Percentiles rank a stretch among this genome's conserved stretches.
Evolutionary conservation across 23 tunicate genomes (phyloP).

Genomic region (Oikopleura vanhoeffeni): DNA sequence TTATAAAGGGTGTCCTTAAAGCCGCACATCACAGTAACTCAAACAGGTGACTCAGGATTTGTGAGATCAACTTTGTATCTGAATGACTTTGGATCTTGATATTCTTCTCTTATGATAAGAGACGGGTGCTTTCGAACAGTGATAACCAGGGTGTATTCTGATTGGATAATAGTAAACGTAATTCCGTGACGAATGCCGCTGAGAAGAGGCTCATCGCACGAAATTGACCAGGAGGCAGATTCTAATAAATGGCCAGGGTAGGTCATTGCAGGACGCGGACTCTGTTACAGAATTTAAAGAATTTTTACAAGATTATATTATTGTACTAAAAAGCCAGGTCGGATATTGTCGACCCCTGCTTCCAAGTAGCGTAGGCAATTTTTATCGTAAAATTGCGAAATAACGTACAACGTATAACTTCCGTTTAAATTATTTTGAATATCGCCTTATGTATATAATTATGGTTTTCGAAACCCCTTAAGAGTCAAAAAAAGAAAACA

Average conservation of each 20-base stretch:
- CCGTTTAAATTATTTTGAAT: no score
- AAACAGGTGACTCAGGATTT: background rate
- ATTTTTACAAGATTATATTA: no score
- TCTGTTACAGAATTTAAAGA: background rate
- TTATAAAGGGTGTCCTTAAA: no score
- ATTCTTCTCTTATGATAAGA: background rate
- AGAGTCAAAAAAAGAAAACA: no score
- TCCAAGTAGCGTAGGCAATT: no score
- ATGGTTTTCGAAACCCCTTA: no score
- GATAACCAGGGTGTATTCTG: background rate
- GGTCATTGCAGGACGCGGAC: background rate
- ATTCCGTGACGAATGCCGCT: background rate
- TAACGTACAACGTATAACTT: no score
- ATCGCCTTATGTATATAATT: no score
- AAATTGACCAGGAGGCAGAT: background rate
- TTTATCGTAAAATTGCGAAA: no score
- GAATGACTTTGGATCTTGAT: background rate
- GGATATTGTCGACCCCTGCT: no score
- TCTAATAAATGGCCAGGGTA: constrained; percentile 9
- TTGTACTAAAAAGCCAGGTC: no score
- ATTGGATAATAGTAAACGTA: background rate
- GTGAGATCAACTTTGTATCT: background rate
- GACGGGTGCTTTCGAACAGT: background rate
- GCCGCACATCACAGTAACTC: no score
- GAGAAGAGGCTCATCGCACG: constrained; percentile 7